Base-by-base conservation (phyloP, 2,113 vertebrate genomes). In the Chaenocephalus aceratus region DNA sequence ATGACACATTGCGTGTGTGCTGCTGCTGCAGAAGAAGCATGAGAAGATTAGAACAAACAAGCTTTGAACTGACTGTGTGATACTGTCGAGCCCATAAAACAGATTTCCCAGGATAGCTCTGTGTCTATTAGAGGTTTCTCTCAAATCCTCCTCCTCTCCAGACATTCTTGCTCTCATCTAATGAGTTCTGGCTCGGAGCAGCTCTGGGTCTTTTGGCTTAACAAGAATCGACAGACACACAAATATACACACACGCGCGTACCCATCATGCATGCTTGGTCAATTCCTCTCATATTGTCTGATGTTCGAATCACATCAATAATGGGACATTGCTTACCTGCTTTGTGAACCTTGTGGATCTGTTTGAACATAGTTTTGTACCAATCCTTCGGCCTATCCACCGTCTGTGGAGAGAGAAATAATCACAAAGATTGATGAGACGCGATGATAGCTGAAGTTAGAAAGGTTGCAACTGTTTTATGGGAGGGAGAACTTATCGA, bases 331-430 rank as follows among this genome's bases (percentile, higher is more conserved):
- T 77, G 72, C 52, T 70, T 73, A 99, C 98, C 97, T 46, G 98
- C 95, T 92, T 97, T 99, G 91, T 99, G 98, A 79, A 99, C 98
- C 96, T 96, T 98, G 91, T 99, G 98, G 86, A 99, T 99, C 92
- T 99, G 98, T 91, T 99, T 99, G 91, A 99, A 99, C 98, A 99
- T 99, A 2, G 98, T 99, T 95, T 99, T 99, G 94, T 99, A 99
- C 98, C 98, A 99, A 84, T 99, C 98, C 93, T 99, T 99, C 0
- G 98, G 98, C 87, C 97, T 92, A 91, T 99, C 98, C 86, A 99
- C 98, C 9, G 97, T 99, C 98, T 99, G 91, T 5, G 56, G 49
- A 70, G 58, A 91, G 57, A 80, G 52, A 84, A 72, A 83, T 14
- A 85, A 82, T 4, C 30, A 44, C 48, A 13, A 65, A 75, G 53